Base-by-base conservation (phyloP, 2,797 vertebrate genomes). In the Eremophila alpestris region DNA sequence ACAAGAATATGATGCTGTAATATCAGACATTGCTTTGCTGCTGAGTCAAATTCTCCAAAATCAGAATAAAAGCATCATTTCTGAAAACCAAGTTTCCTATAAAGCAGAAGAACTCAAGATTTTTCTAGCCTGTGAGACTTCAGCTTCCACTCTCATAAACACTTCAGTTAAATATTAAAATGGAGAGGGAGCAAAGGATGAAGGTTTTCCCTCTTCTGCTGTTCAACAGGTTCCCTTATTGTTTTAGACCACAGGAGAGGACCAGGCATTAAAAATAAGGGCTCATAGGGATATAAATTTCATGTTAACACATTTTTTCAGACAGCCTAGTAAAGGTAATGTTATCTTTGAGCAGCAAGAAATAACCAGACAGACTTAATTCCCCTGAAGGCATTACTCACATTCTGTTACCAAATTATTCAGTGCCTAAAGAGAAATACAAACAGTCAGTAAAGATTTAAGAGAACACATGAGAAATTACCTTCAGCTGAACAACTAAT, bases 381-480 rank as follows among this genome's bases (percentile, higher is more conserved):
- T 80, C 45, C 70, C 60, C 88, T 92, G 60, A 81, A 95, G 87
- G 64, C 45, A 80, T 70, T 87, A 90, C 21, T 90, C 81, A 79
- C 40, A 43, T 71, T 83, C 64, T 82, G 55, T 49, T 80, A 90
- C 45, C 34, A 80, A 82, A 49, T 64, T 83, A 89, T 77, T 65
- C 82, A 64, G n/a, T 36, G 41, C 52, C 83, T 87, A 45, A 82
- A 74, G 56, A 92, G 52, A 91, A 94, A 91, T 49, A 89, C 24
- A 94, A 75, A 82, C 36, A 71, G 40, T 43, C 86, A 71, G 74
- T 29, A 73, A 93, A 89, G 69, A 70, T 83, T 69, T 12, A 1
- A 87, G 52, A 74, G 63, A 76, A 83, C 78, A 40, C 20, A 8
- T 79, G 45, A 89, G 52, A 93, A 89, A 76, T 67, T 60, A 81